Base-by-base conservation (phyloP, 2,888 invertebrate genomes). In the Phyto melanocephala region DNA sequence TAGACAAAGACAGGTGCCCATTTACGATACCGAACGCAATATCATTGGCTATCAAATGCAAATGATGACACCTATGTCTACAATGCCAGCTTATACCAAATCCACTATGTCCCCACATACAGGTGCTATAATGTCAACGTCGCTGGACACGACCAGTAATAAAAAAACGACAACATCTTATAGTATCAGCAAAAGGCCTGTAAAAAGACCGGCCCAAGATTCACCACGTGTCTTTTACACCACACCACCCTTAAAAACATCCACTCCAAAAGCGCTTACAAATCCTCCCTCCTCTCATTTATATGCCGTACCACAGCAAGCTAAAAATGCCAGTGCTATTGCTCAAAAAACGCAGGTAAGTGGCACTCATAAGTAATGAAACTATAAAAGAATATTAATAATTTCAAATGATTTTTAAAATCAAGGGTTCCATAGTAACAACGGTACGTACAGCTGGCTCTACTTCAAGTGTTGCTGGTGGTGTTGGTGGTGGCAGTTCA, bases 211-310 rank as follows among this genome's bases (percentile, higher is more conserved):
- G 6, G 72, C 84, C 2, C 86, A 86, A 47, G 86, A 85, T 13
- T 86, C 86, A 20, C 86, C 86, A 11, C 83, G 85, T 24, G 84
- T 86, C 42, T 86, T 86, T 47, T 86, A 85, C 54, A 84, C 86
- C 7, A 84, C 84, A 35, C 83, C 84, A 3, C 84, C 86, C 1
- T 74, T 82, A 35, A 81, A 84, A 54, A 80, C 86, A 35, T 85
- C 86, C 1, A 85, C 85, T 35, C 83, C 86, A 1, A 84, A 83
- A 70, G 60, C 72, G 7, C 37, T 74, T 35, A 22, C 76, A 52
- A 71, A 63, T 68, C 42, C 56, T 28, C 6, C 28, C 6, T 28
- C 28, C 28, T 28, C 28, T n/a, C 78, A 68, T 2, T 4, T 58
- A 3, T 72, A 68, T 35, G 17, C 60, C 15, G 24, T 11, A 10